Evolutionary conservation across 2,888 invertebrate species (phyloP).

Genomic region (Metopia argyrocephala): DNA sequence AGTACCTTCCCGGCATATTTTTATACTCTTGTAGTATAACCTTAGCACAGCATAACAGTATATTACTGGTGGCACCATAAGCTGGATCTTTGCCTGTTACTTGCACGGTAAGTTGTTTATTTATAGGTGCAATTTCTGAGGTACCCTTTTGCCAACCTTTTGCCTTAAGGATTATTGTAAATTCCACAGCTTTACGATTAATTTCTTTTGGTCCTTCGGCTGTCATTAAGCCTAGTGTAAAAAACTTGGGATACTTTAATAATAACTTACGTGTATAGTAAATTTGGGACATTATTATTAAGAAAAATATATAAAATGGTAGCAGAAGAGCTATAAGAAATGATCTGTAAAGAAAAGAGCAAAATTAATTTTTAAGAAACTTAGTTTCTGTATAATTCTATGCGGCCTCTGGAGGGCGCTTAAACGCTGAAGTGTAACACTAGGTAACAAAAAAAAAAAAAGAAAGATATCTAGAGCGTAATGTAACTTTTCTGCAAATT

Average conservation of each 20-base stretch:
- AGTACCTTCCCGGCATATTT: constrained; percentile 83
- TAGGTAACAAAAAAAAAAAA: no score
- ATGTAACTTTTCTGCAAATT: no score
- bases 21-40: constrained; percentile 85
- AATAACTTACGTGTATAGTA: constrained; percentile 82
- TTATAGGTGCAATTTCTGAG: constrained; percentile 80
- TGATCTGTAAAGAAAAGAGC: constrained; percentile 68
- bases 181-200: constrained; percentile 81
- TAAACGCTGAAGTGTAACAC: no score
- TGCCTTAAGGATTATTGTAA: constrained; percentile 84
- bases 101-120: constrained; percentile 82
- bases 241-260: constrained; percentile 83
- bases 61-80: constrained; percentile 87
- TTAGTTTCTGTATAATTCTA: no score
- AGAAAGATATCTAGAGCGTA: no score
- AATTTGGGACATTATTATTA: constrained; percentile 82
- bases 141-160: constrained; percentile 85
- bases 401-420: no score
- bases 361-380: constrained; percentile 72
- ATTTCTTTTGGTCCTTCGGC: constrained; percentile 82
- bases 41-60: constrained; percentile 84
- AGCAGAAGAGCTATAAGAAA: constrained; percentile 79
- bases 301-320: constrained; percentile 75
- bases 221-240: constrained; percentile 84
- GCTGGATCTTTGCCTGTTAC: constrained; percentile 80